phyloP scores from a whole-genome alignment of 2,797 vertebrate genomes.

The Nannoperca australis region DNA sequence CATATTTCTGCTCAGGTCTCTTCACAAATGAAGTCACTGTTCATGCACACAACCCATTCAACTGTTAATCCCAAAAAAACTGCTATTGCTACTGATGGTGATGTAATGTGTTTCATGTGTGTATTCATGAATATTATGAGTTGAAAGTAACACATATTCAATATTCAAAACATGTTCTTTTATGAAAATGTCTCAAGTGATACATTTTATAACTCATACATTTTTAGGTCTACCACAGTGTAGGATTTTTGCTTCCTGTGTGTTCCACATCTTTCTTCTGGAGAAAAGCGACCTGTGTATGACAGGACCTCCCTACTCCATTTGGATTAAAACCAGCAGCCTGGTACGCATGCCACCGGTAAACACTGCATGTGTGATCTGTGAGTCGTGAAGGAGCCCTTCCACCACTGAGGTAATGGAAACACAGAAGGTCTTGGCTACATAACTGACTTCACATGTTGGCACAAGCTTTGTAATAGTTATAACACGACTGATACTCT shows the following conservation, averaged over 20 bases:
- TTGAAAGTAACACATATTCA: neutral
- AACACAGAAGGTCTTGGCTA: conserved; percentile 40
- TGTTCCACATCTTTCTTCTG: conserved; percentile 70
- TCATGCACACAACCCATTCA: neutral
- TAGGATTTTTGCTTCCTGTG: conserved; percentile 58
- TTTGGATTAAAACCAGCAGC: conserved; percentile 68
- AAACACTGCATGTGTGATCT: conserved; percentile 77
- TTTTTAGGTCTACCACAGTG: conserved; percentile 62
- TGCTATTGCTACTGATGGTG: neutral
- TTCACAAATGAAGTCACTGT: neutral
- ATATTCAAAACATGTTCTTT: neutral
- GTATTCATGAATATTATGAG: neutral
- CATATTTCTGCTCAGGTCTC: neutral
- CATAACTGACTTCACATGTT: conserved; percentile 26
- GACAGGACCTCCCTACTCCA: conserved; percentile 61
- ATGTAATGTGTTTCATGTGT: neutral
- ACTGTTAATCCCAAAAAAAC: conserved; percentile 7
- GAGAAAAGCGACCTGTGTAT: conserved; percentile 74
- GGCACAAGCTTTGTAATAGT: conserved; percentile 30
- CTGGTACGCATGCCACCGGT: conserved; percentile 61
- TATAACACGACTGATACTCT: conserved; percentile 21
- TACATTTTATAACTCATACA: conserved; percentile 23
- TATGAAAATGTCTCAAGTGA: conserved; percentile 9
- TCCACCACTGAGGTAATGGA: conserved; percentile 49
- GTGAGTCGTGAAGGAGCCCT: conserved; percentile 66